Conservation (phyloP, 2,888 invertebrate genomes). For the Oxycera nigricornis region DNA sequence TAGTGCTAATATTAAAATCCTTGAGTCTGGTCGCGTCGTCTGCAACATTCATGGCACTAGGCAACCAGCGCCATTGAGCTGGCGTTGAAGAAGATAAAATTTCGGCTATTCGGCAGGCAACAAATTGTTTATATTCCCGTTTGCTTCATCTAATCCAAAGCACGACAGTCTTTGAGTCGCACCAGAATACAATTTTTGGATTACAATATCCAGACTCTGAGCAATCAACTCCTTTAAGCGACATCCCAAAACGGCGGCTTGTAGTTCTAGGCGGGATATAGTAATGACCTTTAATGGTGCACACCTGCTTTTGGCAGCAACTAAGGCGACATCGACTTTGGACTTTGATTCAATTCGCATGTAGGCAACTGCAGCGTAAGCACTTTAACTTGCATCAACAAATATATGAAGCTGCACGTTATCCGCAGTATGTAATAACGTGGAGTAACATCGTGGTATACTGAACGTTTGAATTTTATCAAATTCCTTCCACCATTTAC, state of each 20-base stretch:
- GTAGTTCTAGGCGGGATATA: neutral
- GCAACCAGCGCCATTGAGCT: neutral
- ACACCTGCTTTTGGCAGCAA: neutral
- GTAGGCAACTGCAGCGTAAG: neutral
- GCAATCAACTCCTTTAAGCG: neutral
- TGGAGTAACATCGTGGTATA: neutral
- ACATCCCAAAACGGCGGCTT: neutral
- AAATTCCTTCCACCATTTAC: conserved; percentile 10
- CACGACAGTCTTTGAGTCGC: neutral
- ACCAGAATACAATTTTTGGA: neutral
- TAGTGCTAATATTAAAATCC: neutral
- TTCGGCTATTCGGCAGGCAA: neutral
- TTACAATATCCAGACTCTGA: neutral
- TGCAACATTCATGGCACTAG: neutral
- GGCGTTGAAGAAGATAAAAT: neutral
- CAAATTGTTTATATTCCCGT: neutral
- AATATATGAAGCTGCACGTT: neutral
- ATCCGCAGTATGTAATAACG: neutral
- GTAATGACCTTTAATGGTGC: neutral
- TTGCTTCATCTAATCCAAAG: neutral
- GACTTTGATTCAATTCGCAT: neutral
- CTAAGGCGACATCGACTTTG: neutral
- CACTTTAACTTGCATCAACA: neutral
- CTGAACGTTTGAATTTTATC: neutral
- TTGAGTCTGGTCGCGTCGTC: neutral